Evolutionary conservation across 1,140 invertebrate genomes (phyloP), one percentile per base, ranked within the genome.

Genomic region (Drosophila persimilis): DNA sequence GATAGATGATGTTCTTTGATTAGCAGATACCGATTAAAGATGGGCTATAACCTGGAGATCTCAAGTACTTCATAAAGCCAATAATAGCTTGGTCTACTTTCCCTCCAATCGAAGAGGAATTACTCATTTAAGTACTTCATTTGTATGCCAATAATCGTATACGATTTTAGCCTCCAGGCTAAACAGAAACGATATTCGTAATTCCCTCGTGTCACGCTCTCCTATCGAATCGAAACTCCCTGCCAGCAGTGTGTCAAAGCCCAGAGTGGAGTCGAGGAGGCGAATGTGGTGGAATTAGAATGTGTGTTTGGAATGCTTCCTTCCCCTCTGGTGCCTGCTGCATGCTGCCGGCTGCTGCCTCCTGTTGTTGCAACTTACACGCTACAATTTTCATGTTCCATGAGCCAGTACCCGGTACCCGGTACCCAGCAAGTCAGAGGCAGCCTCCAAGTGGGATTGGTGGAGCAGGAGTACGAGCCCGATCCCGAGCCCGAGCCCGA

Each of bases 301-400:
- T 88, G 83, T 88, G 78, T 86, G 83, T 86, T 88, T 88, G 83
- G 83, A 88, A 86, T 86, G 85, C 66, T 74, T 74, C 48, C 47
- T 74, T 26, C 31, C 31, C 54, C 31, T 62, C 44, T 53, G 22
- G 29, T 22, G 55, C 9, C 17, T 11, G 17, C 31, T 35, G 31
- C 8, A 17, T 20, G 31, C 47, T 39, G 48, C 31, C 41, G 22
- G 48, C 43, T 26, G 17, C 71, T 46, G 50, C 45, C 35, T 43
- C 54, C 54, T 20, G 35, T 39, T 39, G 35, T 39, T 39, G 72
- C 57, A 72, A 66, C 65, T 54, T 80, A 78, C 83, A 81, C 83
- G 74, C 78, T 86, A 88, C 81, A 86, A 88, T 83, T 83, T 88
- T 88, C 78, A 67, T 88, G 83, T 83, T 81, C 78, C 64, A 73